Evolutionary conservation across 2,113 vertebrate genomes (phyloP), one percentile per base, ranked within the genome.

Genomic region (Lepisosteus oculatus): DNA sequence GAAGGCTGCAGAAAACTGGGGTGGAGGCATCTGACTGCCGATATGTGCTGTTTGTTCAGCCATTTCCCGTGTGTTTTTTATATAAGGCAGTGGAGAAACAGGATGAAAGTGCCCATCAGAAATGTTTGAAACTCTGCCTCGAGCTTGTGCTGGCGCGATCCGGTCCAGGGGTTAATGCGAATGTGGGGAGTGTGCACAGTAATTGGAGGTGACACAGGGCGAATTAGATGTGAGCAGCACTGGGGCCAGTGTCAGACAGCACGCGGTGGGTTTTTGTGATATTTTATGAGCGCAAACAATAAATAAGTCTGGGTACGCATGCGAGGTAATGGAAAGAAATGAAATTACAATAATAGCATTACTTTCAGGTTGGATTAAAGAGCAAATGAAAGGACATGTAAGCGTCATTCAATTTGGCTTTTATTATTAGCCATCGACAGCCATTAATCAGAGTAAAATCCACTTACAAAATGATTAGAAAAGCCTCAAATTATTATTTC

Each of bases 221-320:
- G 67, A 61, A 73, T 73, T 73, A 68, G 56, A 67, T 57, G 3
- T 45, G 6, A n/a, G 45, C 56, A 11, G 9, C 61, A 57, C 56
- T 17, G 42, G 11, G 15, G 7, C 64, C 13, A 42, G 44, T 15
- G 43, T 43, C 65, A 51, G 47, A n/a, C 44, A 43, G 14, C 1
- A n/a, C 2, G 61, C 55, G 63, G 63, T 65, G 70, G 47, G 70
- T 67, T 73, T 43, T 41, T 74, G 72, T 74, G 74, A 77, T 80
- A 79, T 83, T 80, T 83, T 75, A 79, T 78, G 73, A 81, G 78
- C 67, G 66, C 76, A 81, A 83, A 83, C 79, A 82, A 85, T 80
- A 81, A 85, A 78, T 81, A 81, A 74, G 76, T 68, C 68, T 69
- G 51, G 17, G 70, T 71, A 66, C 57, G 55, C 71, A 15, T 67